These are phyloP conservation scores for Episyrphus balteatus DNA, from an alignment of 1,140 invertebrate genomes.

Conservation along the genomic window DNA sequence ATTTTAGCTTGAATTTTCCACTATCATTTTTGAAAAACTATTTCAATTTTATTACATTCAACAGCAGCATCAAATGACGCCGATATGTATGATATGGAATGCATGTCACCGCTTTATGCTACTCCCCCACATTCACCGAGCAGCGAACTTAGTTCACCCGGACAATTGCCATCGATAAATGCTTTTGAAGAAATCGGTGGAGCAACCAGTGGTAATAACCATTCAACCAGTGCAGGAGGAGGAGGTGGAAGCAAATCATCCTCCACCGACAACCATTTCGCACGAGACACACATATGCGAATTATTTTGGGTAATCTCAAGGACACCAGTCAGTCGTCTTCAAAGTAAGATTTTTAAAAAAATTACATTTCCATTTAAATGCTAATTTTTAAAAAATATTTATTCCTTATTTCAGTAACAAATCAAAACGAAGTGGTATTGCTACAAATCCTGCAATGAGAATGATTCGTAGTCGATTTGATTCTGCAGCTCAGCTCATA, in stretches of 20 bases:
- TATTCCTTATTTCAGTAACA: constrained; percentile 29
- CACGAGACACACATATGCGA: constrained; percentile 78
- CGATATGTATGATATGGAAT: constrained; percentile 36
- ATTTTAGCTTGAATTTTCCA: too few relatives aligned
- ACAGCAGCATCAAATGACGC: constrained; percentile 29
- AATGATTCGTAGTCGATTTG: constrained; percentile 60
- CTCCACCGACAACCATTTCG: constrained; percentile 61
- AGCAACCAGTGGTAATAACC: constrained; percentile 23
- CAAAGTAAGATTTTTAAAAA: constrained; percentile 13
- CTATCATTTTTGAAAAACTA: too few relatives aligned
- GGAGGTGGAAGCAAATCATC: constrained; percentile 14
- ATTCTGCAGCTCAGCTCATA: constrained; percentile 45
- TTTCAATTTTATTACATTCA: neutral
- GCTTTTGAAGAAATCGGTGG: constrained; percentile 39
- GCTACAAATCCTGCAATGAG: constrained; percentile 84
- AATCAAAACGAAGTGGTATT: constrained; percentile 74
- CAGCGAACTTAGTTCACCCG: constrained; percentile 49
- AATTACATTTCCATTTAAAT: neutral
- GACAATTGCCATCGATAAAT: constrained; percentile 40
- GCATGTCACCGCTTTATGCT: constrained; percentile 61
- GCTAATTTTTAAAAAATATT: neutral
- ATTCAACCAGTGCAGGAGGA: constrained; percentile 11
- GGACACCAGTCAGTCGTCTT: constrained; percentile 27
- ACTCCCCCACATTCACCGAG: constrained; percentile 74
- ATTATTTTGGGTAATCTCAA: constrained; percentile 66